Evolutionary conservation across 1,140 invertebrate genomes (phyloP).

Genomic region (Nomia melanderi): DNA sequence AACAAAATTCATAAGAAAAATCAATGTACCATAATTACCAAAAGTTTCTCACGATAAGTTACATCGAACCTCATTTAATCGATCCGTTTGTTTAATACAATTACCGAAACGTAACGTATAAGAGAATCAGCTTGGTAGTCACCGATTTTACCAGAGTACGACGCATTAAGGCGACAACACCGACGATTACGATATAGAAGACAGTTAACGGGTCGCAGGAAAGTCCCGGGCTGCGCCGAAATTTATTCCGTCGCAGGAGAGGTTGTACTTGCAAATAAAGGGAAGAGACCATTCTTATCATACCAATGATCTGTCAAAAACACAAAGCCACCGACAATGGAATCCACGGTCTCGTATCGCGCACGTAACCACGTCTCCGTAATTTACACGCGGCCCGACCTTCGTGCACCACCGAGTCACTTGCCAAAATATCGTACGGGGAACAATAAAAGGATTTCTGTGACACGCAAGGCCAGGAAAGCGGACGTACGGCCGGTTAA

Average conservation of each 20-base stretch:
- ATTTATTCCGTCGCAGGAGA: neutral
- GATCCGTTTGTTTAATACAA: no score
- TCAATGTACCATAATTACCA: no score
- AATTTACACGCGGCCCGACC: slow-evolving; percentile 46
- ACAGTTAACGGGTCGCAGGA: neutral
- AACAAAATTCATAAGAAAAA: no score
- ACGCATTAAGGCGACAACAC: no score
- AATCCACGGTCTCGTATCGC: neutral
- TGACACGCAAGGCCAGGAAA: slow-evolving; percentile 26
- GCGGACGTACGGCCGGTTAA: slow-evolving; percentile 7
- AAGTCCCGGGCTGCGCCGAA: neutral
- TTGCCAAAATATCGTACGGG: slow-evolving; percentile 26
- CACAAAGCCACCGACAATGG: neutral
- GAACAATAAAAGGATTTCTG: slow-evolving; percentile 26
- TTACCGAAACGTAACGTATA: no score
- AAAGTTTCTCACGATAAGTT: no score
- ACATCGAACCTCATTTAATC: no score
- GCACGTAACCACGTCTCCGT: slow-evolving; percentile 9
- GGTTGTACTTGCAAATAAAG: slow-evolving; percentile 15
- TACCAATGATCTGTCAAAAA: slow-evolving; percentile 39
- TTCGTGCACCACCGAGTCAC: slow-evolving; percentile 3
- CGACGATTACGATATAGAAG: neutral
- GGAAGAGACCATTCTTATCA: slow-evolving; percentile 9
- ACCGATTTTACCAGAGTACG: no score
- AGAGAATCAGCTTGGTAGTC: no score